A percentile compares a stretch with the other conserved stretches of the same genome.
These are phyloP conservation scores for Microtus californicus DNA, from an alignment of 2,797 vertebrate genomes.

Conservation along the genomic window DNA sequence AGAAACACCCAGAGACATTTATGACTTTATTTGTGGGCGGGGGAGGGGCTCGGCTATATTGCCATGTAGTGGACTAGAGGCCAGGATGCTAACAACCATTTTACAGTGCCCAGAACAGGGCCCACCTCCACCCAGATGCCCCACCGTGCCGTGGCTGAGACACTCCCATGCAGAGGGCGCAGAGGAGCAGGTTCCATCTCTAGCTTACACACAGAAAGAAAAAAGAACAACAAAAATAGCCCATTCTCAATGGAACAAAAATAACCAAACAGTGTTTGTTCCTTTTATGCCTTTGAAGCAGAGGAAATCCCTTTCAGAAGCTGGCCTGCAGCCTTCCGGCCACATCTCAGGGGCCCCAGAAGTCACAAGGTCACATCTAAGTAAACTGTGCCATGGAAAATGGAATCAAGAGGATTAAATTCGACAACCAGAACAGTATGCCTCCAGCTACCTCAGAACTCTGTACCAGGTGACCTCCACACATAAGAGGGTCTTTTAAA, in stretches of 20 bases:
- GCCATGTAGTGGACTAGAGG: neutral
- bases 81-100: neutral
- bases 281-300: neutral
- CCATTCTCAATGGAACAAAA: neutral
- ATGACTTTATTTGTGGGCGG: neutral
- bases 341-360: neutral
- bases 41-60: too few relatives aligned
- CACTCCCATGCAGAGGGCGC: too few relatives aligned
- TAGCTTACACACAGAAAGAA: neutral
- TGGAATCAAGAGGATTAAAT: neutral
- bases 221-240: neutral
- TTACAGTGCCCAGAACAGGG: neutral
- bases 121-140: neutral
- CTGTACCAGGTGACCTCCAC: neutral
- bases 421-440: neutral
- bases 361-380: neutral
- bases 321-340: neutral
- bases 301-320: conserved; percentile 28
- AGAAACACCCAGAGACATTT: neutral
- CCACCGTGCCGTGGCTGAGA: accelerated
- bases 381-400: neutral
- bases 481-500: neutral
- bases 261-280: neutral
- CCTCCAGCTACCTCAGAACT: neutral
- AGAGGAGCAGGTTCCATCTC: neutral